Evolutionary conservation across 1,140 invertebrate genomes (phyloP), one percentile per base, ranked within the genome.

Genomic region (Philaenus spumarius): DNA sequence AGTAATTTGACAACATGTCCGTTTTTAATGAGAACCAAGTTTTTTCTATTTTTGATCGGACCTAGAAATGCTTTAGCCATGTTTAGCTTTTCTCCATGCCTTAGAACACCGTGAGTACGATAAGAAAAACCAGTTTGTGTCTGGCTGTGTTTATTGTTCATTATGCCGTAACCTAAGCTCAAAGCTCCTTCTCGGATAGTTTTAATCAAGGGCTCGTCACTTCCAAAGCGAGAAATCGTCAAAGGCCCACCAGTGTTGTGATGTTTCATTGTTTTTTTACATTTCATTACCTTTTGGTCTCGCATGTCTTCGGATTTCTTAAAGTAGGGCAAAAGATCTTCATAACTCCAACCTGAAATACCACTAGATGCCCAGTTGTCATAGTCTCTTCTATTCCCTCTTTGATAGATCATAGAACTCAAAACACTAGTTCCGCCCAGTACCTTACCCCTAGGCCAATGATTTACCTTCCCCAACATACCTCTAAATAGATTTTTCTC

Each of bases 331-430:
- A 93, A 72, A 1, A 94, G 85, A 51, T 89, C 83, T 6, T 88
- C 79, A 70, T 92, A 97, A 1, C 85, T 86, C 95, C 95, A 98
- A 1, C 92, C 92, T 0, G 77, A 73, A 62, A 95, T 95, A 0
- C 94, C 95, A 48, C 87, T 72, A 5, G 73, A 73, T 14, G 86
- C 87, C 95, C 95, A 97, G 12, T 86, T 77, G 69, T 98, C 91
- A 73, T 93, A 98, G 68, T 98, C 95, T 43, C 80, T 73, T 62
- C 79, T 82, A 68, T 97, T 95, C 23, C 95, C 95, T 43, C 95
- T 81, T 0, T 95, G 86, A 73, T 97, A 97, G 9, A 95, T 81
- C 92, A 95, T 95, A 1, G 91, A 92, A 71, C 97, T 98, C 0
- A 97, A 78, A 0, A 93, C 90, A 45, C 90, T 94, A 24, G 89